Conservation (phyloP, 2,113 vertebrate species). For the Fulmarus glacialis region DNA sequence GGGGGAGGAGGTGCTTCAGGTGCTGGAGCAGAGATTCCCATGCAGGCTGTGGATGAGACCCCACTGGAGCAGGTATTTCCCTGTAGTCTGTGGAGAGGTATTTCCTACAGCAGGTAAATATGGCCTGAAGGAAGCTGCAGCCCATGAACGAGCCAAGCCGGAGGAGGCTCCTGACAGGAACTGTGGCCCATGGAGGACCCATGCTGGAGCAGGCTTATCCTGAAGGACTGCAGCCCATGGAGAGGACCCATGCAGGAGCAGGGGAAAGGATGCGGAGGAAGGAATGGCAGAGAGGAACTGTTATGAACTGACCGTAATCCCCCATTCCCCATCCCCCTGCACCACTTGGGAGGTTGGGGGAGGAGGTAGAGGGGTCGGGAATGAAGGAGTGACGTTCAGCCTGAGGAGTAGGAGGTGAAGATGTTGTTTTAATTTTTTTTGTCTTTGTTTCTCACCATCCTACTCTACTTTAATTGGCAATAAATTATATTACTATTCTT, state of each 20-base stretch:
- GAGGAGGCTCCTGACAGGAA: background rate
- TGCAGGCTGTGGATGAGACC: background rate
- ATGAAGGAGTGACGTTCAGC: background rate
- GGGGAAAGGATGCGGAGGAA: background rate
- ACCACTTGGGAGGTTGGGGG: background rate
- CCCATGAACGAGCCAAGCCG: background rate
- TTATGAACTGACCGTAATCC: background rate
- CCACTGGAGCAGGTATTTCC: background rate
- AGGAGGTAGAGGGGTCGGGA: background rate
- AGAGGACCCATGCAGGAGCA: background rate
- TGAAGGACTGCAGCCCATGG: background rate
- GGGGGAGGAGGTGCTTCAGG: fast-evolving
- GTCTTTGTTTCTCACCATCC: background rate
- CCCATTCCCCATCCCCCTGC: fast-evolving
- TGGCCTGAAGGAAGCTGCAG: background rate
- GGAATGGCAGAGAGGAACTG: background rate
- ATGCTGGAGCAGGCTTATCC: background rate
- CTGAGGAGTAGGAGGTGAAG: fast-evolving
- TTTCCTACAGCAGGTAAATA: background rate
- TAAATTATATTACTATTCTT: background rate
- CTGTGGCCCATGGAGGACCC: background rate
- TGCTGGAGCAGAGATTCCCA: background rate
- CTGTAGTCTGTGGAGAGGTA: background rate
- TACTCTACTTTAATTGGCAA: background rate
- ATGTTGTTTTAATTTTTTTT: background rate